Percentiles rank a stretch among this genome's conserved stretches.
Evolutionary conservation across 2,113 vertebrate species (phyloP).

Genomic region (Holacanthus passer): DNA sequence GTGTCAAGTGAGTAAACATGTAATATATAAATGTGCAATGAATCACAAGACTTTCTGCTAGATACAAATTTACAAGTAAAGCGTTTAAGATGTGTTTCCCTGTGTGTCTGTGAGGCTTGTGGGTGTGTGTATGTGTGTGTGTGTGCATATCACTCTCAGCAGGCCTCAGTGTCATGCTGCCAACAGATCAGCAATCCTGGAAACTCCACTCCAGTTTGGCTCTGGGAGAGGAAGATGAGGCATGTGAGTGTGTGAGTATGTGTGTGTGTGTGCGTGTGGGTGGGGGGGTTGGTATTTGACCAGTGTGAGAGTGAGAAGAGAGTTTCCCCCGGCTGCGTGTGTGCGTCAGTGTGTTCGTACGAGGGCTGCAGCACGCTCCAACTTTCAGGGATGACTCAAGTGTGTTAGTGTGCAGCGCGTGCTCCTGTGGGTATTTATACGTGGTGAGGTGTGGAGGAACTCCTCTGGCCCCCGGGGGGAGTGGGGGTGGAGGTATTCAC

Average conservation of each 20-base stretch:
- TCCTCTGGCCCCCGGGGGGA: slow-evolving; percentile 50
- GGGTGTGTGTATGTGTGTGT: slow-evolving; percentile 9
- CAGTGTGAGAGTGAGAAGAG: slow-evolving; percentile 68
- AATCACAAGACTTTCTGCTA: not conserved
- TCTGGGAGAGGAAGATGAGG: slow-evolving; percentile 61
- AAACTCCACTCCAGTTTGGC: slow-evolving; percentile 58
- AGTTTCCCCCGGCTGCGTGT: slow-evolving; percentile 60
- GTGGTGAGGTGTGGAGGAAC: slow-evolving; percentile 62
- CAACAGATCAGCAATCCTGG: slow-evolving; percentile 70
- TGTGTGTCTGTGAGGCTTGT: not conserved
- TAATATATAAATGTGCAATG: not conserved
- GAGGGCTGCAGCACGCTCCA: slow-evolving; percentile 43
- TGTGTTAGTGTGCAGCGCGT: slow-evolving; percentile 25
- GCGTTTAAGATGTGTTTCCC: not conserved
- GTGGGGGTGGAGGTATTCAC: slow-evolving; percentile 20
- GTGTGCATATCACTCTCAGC: slow-evolving; percentile 54
- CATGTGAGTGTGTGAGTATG: slow-evolving; percentile 50
- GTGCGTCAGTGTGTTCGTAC: slow-evolving; percentile 45
- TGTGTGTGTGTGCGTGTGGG: slow-evolving; percentile 1
- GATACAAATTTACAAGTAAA: slow-evolving; percentile 6
- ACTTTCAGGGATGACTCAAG: slow-evolving; percentile 68
- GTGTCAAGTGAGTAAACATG: slow-evolving; percentile 8
- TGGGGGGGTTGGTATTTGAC: slow-evolving; percentile 58
- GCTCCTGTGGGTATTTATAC: slow-evolving; percentile 66
- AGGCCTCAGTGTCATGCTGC: slow-evolving; percentile 64